These are phyloP conservation scores for Melipona bicolor DNA, from an alignment of 2,888 invertebrate species.

Conservation along the genomic window DNA sequence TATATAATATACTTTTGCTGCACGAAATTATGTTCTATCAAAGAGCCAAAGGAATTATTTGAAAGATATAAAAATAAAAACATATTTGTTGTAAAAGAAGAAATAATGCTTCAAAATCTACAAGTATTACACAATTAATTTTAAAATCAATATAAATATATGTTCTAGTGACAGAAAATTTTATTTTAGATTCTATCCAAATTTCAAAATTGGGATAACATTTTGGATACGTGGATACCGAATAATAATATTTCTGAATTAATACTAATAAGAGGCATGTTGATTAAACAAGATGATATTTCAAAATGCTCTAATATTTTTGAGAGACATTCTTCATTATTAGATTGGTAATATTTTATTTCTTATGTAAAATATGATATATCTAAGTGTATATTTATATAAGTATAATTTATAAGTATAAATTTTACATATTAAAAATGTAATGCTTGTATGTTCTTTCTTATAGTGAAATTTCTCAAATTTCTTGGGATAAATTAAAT, in stretches of 20 bases:
- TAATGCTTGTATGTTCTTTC: conserved; percentile 28
- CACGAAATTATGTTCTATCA: too few species aligned
- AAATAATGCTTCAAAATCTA: too few species aligned
- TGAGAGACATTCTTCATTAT: conserved; percentile 62
- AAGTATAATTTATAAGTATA: too few species aligned
- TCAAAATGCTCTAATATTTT: conserved; percentile 61
- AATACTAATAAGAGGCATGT: conserved; percentile 69
- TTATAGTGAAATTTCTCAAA: conserved; percentile 70
- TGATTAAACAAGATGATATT: conserved; percentile 54
- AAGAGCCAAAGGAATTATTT: too few species aligned
- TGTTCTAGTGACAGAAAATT: conserved; percentile 10
- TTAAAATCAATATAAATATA: conserved; percentile 45
- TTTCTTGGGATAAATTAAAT: conserved; percentile 73
- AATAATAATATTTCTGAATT: conserved; percentile 69
- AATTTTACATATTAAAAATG: too few species aligned
- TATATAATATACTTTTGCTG: too few species aligned
- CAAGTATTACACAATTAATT: too few species aligned
- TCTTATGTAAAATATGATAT: not conserved
- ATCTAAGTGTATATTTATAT: too few species aligned
- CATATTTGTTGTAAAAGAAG: conserved; percentile 3
- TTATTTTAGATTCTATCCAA: conserved; percentile 29
- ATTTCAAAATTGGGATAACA: conserved; percentile 61
- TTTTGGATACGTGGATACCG: conserved; percentile 27
- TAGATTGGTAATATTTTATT: conserved; percentile 67
- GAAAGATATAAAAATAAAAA: too few species aligned